A percentile compares a stretch with the other conserved stretches of the same genome.
Conservation (phyloP, 1,140 invertebrate species). For the Drosophila gunungcola region DNA sequence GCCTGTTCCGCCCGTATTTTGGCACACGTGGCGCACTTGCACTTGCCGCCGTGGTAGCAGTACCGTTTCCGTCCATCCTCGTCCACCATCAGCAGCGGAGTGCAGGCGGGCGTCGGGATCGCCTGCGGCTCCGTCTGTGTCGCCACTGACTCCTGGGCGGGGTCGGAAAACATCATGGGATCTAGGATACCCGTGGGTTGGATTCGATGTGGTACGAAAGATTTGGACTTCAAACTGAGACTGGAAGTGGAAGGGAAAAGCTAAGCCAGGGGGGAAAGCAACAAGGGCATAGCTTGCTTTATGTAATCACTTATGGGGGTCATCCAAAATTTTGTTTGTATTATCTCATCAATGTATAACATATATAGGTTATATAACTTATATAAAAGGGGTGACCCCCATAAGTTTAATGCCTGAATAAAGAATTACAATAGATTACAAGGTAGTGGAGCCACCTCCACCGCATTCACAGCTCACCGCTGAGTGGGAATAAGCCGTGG, state of each 20-base stretch:
- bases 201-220: background rate
- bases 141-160: slow-evolving; percentile 9
- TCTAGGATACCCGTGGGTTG: background rate
- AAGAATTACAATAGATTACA: background rate
- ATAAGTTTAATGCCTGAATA: background rate
- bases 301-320: background rate
- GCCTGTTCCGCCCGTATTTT: slow-evolving; percentile 23
- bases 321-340: no score
- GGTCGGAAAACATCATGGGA: slow-evolving; percentile 46
- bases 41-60: slow-evolving; percentile 73
- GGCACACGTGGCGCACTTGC: slow-evolving; percentile 45
- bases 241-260: background rate
- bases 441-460: background rate
- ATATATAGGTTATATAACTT: no score
- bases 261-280: background rate
- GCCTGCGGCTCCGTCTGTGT: slow-evolving; percentile 59
- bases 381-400: no score
- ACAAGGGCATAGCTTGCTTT: slow-evolving; percentile 4
- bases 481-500: background rate
- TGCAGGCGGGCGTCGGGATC: slow-evolving; percentile 20
- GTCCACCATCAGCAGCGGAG: slow-evolving; percentile 57
- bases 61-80: slow-evolving; percentile 58
- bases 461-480: background rate
- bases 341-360: no score
- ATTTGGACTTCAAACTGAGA: slow-evolving; percentile 3